phyloP scores from a whole-genome alignment of 2,113 vertebrate genomes.

The Platysternon megacephalum region DNA sequence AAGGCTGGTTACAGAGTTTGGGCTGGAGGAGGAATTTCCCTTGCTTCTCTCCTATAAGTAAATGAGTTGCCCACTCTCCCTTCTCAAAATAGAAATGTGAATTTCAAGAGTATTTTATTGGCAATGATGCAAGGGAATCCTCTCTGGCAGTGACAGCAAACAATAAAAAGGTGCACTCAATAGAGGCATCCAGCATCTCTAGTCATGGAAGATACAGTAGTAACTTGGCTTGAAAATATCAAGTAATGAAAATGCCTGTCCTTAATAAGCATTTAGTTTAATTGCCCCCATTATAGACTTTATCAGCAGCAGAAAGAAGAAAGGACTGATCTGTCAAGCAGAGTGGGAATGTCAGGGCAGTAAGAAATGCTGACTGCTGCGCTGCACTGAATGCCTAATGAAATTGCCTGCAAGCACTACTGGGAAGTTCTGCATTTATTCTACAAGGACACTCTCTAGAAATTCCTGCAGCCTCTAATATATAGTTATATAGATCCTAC shows the following conservation, averaged over 20 bases:
- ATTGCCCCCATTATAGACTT: constrained; percentile 2
- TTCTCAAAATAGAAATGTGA: neutral
- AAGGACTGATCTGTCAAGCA: neutral
- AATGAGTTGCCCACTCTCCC: neutral
- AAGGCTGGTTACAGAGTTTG: neutral
- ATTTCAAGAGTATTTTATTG: neutral
- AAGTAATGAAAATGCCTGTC: neutral
- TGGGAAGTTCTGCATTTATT: neutral
- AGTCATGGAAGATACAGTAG: neutral
- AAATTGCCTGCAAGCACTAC: neutral
- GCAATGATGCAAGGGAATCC: neutral
- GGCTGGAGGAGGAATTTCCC: neutral
- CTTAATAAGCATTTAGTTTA: constrained; percentile 11
- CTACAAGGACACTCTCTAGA: neutral
- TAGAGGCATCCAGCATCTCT: neutral
- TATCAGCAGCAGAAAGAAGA: constrained; percentile 1
- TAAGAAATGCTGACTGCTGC: neutral
- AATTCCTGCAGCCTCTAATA: neutral
- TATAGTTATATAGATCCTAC: neutral
- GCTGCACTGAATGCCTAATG: neutral
- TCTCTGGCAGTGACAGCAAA: neutral
- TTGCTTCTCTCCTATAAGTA: neutral
- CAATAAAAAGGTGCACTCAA: neutral
- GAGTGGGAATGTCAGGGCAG: neutral
- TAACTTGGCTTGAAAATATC: neutral